Evolutionary conservation across 2,113 vertebrate genomes (phyloP), one percentile per base, ranked within the genome.

Genomic region (Apteryx owenii): DNA sequence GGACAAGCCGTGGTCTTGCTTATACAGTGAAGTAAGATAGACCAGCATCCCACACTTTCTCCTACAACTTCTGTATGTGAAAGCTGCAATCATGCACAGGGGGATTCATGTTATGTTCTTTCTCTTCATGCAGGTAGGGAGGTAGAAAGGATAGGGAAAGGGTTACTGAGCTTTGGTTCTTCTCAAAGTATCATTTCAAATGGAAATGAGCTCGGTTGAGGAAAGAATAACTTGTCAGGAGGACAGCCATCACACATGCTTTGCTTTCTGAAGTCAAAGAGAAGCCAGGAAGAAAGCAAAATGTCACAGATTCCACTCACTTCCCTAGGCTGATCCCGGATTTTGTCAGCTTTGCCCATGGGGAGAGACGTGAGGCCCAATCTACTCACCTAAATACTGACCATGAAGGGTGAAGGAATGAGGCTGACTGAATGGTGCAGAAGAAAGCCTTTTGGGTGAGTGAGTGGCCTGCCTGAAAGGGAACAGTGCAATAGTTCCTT

Each of bases 391-490:
- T 31, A 72, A 79, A 69, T 58, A 50, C 61, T 40, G 56, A 2
- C 42, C 13, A 5, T 9, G 46, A 69, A 64, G 15, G 17, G 15
- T 33, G 25, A 89, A 73, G 20, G 44, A 71, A 70, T 82, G 40
- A 26, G 68, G 10, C 1, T 7, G 2, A 7, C 0, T 23, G 71
- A 73, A 69, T 2, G 1, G 3, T 42, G 36, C 21, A 56, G 26
- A 46, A 56, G 23, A n/a, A 28, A 68, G 25, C 12, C 7, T 91
- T 78, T 75, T 28, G 46, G 42, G 44, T 81, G 53, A 36, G 18
- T 50, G 26, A 75, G 25, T 75, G 25, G 28, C 12, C 15, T 51
- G 7, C 18, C 13, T 72, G 51, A 70, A 81, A 79, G 46, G 12
- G 8, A 75, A n/a, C 7, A 58, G 14, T 9, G 19, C 5, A n/a